Evolutionary conservation across 2,797 vertebrate species (phyloP), one percentile per base, ranked within the genome.

Genomic region (Sarcophilus harrisii): DNA sequence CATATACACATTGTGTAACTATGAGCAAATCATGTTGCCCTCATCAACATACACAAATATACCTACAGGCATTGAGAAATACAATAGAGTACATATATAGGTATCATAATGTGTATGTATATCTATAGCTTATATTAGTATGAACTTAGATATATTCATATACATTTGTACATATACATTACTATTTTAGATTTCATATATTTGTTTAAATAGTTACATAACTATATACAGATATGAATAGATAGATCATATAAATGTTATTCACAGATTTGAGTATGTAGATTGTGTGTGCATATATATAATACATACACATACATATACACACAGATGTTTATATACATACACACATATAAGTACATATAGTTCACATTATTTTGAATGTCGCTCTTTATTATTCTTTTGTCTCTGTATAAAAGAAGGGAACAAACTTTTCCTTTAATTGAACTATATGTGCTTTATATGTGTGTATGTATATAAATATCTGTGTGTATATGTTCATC

Each of bases 331-430:
- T 66, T 18, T 73, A 73, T n/a, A 73, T 38, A 38, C 5, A n/a
- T 18, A 6, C 16, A n/a, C n/a, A 81, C 3, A 0, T 38, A 4
- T 6, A 21, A 24, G 38, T 3, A 4, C 45, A 45, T 27, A 0
- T 81, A 45, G 38, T 24, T 45, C 8, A 10, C 8, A 38, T 38
- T 81, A 21, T 38, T 73, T 24, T 81, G n/a, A 45, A 81, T 24
- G 0, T 1, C 8, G 18, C 18, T 11, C 18, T 45, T 38, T 38
- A 49, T 38, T 9, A 81, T 38, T 45, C n/a, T 45, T 38, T 6
- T 38, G 66, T 18, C 18, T 52, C 6, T 52, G 52, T 52, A 13
- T 24, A 32, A 8, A 9, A 9, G 9, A 81, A 73, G 18, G 18
- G 45, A 38, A 73, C 6, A 38, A 38, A 21, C 2, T 45, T 45